A percentile compares a stretch with the other conserved stretches of the same genome.
Evolutionary conservation across 2,888 invertebrate genomes (phyloP).

Genomic region (Amblyteles armatorius): DNA sequence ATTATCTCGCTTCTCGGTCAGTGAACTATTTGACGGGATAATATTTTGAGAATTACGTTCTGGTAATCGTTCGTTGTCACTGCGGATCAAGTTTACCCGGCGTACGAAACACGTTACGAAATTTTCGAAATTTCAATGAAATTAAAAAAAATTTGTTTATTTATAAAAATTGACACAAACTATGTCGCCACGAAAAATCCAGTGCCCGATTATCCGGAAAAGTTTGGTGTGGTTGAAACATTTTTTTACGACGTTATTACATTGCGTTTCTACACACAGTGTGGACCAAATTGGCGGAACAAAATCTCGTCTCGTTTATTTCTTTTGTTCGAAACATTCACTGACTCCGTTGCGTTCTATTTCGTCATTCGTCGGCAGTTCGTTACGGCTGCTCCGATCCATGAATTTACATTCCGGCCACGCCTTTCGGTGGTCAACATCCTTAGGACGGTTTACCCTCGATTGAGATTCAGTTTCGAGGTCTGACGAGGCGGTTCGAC

Average conservation of each 20-base stretch:
- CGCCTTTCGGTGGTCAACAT: constrained; percentile 6
- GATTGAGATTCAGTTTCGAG: not conserved
- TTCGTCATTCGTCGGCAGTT: constrained; percentile 1
- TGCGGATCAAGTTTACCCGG: too few species aligned
- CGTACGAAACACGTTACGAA: too few species aligned
- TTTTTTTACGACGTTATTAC: too few species aligned
- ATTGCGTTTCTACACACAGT: too few species aligned
- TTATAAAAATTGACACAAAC: too few species aligned
- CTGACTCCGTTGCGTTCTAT: constrained; percentile 10
- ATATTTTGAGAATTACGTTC: not conserved
- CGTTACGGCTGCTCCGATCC: constrained; percentile 2
- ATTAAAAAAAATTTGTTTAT: too few species aligned
- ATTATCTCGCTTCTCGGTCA: not conserved
- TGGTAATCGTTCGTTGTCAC: too few species aligned
- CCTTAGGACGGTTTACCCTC: not conserved
- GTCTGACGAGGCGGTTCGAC: not conserved
- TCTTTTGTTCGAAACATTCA: not conserved
- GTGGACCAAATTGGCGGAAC: too few species aligned
- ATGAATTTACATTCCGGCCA: constrained; percentile 10
- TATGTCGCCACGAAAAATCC: too few species aligned
- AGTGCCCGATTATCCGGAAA: too few species aligned
- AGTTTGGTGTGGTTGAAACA: too few species aligned
- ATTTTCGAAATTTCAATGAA: too few species aligned
- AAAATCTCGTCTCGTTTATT: not conserved
- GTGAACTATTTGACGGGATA: not conserved